A percentile compares a stretch with the other conserved stretches of the same genome.
These are phyloP conservation scores for Eptesicus fuscus DNA, from an alignment of 2,113 vertebrate species.

Conservation along the genomic window DNA sequence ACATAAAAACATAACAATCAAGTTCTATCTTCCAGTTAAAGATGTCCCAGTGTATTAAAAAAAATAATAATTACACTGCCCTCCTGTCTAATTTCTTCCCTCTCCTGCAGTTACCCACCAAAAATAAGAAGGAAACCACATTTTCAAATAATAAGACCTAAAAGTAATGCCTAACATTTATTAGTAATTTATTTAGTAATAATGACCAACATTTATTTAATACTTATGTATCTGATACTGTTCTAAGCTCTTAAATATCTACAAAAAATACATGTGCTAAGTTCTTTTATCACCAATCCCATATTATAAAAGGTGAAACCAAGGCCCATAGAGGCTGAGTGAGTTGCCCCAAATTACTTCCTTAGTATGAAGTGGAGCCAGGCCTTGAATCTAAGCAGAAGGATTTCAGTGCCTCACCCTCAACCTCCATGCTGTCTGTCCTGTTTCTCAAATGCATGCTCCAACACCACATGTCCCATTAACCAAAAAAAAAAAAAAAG, in stretches of 20 bases:
- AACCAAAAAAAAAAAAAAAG: not conserved
- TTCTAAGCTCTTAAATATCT: not conserved
- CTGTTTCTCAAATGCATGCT: not conserved
- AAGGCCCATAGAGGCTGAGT: not conserved
- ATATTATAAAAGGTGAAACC: not conserved
- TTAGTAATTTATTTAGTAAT: not conserved
- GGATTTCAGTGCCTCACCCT: not conserved
- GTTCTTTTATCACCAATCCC: not conserved
- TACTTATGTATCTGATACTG: not conserved
- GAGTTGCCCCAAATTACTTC: not conserved
- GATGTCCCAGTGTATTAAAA: not conserved
- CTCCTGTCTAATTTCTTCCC: not conserved
- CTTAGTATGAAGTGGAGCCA: not conserved
- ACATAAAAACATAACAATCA: not conserved
- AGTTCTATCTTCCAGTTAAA: not conserved
- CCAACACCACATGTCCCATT: not conserved
- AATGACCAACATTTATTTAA: not conserved
- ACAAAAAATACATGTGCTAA: not conserved
- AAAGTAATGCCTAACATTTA: not conserved
- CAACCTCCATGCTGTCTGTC: not conserved
- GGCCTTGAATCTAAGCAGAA: not conserved
- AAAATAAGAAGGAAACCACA: not conserved
- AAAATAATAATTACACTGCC: not conserved
- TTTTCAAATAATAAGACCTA: not conserved
- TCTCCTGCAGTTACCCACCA: not conserved